Evolutionary conservation across 2,797 vertebrate genomes (phyloP), one percentile per base, ranked within the genome.

Genomic region (Rousettus madagascariensis): DNA sequence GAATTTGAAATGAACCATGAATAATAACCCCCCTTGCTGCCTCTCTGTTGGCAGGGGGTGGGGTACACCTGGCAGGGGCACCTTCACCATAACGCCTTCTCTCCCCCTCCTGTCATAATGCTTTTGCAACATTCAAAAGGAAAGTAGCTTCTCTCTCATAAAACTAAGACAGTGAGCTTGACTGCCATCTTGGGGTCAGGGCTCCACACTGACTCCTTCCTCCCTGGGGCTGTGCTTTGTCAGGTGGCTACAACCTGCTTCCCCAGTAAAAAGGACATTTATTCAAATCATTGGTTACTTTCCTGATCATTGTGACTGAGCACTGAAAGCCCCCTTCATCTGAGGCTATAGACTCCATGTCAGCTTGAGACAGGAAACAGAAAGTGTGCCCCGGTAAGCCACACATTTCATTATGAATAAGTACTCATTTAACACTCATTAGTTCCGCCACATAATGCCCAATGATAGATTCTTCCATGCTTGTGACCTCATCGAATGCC

Each of bases 151-250:
- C 51, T 71, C 22, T 6, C 0, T 53, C 51, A 22, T 49, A 65
- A 86, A 61, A 53, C 30, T 65, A 61, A 17, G 46, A 33, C 43
- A 30, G 72, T 8, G 46, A 68, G n/a, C 33, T 57, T 38, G 3
- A 2, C 4, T 51, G 59, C 24, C 16, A 2, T 22, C 3, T 3
- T n/a, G 68, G 79, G 43, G 30, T 17, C 5, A 7, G 66, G 41
- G 9, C 43, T 86, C 66, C 38, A 5, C 49, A 0, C 11, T 1
- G n/a, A n/a, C 57, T 4, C 12, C 15, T 2, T 0, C 1, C 3
- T 24, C 36, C 51, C 30, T 28, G 41, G 26, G 41, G 19, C 61
- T 12, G 33, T 9, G 16, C 19, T 17, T 59, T 20, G 30, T 57
- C 63, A 5, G n/a, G 16, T 63, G 43, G 20, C 57, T 9, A n/a